phyloP scores from a whole-genome alignment of 2,797 vertebrate genomes.

The Hirundo rustica region DNA sequence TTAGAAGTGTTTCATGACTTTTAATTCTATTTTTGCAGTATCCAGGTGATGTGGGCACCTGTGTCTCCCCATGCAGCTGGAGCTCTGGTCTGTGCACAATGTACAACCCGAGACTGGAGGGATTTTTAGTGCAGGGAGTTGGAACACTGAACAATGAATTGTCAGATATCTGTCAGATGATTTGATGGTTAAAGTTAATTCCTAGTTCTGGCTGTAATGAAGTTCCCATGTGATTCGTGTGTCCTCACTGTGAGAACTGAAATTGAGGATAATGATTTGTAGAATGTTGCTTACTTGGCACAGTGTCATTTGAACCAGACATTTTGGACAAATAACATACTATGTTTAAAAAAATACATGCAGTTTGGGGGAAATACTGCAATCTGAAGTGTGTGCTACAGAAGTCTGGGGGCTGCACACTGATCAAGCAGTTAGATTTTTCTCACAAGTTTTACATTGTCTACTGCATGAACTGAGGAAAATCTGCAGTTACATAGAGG shows the following conservation, averaged over 20 bases:
- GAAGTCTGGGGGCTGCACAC: background rate
- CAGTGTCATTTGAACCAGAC: background rate
- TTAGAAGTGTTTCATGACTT: background rate
- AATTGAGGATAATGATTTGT: background rate
- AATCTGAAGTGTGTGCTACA: background rate
- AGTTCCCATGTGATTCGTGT: background rate
- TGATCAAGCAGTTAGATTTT: background rate
- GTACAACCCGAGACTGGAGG: background rate
- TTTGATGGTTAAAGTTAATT: background rate
- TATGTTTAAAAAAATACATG: rapidly evolving
- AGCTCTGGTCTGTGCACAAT: background rate
- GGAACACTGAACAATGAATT: background rate
- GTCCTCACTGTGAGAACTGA: background rate
- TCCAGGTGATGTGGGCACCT: background rate
- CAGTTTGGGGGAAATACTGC: rapidly evolving
- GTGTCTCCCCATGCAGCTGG: background rate
- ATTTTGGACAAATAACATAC: background rate
- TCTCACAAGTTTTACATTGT: background rate
- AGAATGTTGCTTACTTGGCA: background rate
- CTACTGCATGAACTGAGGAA: background rate
- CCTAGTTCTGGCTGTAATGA: background rate
- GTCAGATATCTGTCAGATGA: background rate
- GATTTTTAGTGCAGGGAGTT: background rate
- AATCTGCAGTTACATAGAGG: background rate
- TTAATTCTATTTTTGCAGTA: background rate